These are phyloP conservation scores for Falcaria lacertinaria DNA, from an alignment of 2,888 invertebrate genomes.

Conservation along the genomic window DNA sequence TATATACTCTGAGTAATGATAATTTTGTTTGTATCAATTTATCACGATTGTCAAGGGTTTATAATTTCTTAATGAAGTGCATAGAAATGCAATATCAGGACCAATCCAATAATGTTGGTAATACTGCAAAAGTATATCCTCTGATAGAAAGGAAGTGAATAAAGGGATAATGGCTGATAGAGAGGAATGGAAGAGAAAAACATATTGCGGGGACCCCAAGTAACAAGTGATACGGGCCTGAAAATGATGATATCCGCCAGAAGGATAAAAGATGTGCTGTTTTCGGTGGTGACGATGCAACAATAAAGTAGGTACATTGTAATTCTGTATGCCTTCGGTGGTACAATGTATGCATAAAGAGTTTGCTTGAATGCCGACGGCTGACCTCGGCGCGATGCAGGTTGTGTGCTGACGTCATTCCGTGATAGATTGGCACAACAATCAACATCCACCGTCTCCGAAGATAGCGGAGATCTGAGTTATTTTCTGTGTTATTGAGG, in stretches of 20 bases:
- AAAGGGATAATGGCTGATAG: no score
- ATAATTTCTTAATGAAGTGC: neutral
- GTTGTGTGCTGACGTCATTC: conserved; percentile 37
- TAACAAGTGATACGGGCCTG: no score
- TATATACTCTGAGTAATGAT: no score
- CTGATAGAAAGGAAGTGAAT: no score
- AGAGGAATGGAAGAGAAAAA: no score
- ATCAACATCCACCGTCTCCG: conserved; percentile 30
- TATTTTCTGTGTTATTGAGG: conserved; percentile 33
- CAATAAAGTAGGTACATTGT: neutral
- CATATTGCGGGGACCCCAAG: no score
- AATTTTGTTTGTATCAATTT: neutral
- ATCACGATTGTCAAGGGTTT: neutral
- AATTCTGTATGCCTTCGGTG: conserved; percentile 4
- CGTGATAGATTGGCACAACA: conserved; percentile 50
- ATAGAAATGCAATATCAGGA: no score
- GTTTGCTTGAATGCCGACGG: conserved; percentile 27
- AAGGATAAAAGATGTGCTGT: no score
- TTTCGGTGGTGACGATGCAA: no score
- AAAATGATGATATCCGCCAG: no score
- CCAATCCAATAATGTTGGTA: no score
- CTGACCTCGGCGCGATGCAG: conserved; percentile 38
- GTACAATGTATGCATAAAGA: conserved; percentile 10
- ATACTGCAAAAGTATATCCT: no score
- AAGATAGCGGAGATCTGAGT: conserved; percentile 25